phyloP scores from a whole-genome alignment of 2,797 vertebrate species.

The Sebastes cheni region DNA sequence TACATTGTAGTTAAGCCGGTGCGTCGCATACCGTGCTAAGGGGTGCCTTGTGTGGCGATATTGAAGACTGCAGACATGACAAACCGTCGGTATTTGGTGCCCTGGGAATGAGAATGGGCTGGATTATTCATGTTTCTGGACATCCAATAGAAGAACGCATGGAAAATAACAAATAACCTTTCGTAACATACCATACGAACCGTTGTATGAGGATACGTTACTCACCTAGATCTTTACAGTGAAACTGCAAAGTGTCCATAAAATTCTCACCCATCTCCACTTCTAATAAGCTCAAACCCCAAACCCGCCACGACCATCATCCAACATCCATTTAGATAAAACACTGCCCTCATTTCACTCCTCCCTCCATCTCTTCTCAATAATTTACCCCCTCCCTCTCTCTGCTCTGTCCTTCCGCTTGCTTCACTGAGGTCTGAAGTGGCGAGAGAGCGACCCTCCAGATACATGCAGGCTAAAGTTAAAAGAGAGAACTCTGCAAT shows the following conservation, averaged over 20 bases:
- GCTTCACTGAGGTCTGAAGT: constrained; percentile 5
- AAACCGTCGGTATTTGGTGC: too few relatives aligned
- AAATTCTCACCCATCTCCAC: neutral
- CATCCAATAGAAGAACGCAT: neutral
- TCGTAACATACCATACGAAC: rapidly evolving
- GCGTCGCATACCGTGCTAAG: too few relatives aligned
- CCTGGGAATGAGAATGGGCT: too few relatives aligned
- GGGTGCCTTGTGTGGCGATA: too few relatives aligned
- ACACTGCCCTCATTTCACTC: constrained; percentile 6
- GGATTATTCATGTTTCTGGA: neutral
- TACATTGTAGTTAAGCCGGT: too few relatives aligned
- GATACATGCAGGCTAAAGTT: constrained; percentile 17
- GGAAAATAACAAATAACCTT: neutral
- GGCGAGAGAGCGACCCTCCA: neutral
- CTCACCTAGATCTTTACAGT: neutral
- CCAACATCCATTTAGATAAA: constrained; percentile 39
- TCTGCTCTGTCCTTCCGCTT: neutral
- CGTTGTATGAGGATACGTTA: neutral
- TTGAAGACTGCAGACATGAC: too few relatives aligned
- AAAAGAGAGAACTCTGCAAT: constrained; percentile 58
- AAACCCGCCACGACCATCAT: constrained; percentile 21
- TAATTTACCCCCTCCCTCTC: constrained; percentile 15
- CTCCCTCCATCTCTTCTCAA: neutral
- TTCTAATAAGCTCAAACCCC: constrained; percentile 10
- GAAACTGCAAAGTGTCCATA: neutral